Percentiles rank a stretch among this genome's conserved stretches.
Evolutionary conservation across 2,113 vertebrate species (phyloP).

Genomic region (Psephotus haematonotus): DNA sequence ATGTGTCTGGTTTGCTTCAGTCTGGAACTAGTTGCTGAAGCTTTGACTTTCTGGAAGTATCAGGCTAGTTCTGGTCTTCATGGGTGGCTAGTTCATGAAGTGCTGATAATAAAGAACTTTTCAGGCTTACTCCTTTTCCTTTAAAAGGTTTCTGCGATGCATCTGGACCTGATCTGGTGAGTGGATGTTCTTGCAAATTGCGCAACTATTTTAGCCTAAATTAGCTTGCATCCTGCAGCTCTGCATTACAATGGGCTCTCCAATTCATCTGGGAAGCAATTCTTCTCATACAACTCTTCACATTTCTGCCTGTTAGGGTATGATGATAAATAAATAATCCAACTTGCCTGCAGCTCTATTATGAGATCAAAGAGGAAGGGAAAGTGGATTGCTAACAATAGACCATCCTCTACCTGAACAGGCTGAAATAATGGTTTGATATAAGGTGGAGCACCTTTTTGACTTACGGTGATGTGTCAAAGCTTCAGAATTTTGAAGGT

Average conservation of each 20-base stretch:
- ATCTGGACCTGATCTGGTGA: neutral
- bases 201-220: neutral
- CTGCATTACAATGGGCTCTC: neutral
- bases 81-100: neutral
- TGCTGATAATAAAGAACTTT: neutral
- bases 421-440: neutral
- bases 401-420: neutral
- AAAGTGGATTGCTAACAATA: neutral
- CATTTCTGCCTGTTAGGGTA: neutral
- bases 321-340: neutral
- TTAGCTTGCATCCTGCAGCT: neutral
- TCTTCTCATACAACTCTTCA: neutral
- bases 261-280: neutral
- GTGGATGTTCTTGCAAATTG: neutral
- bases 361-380: neutral
- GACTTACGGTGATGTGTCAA: neutral
- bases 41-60: neutral
- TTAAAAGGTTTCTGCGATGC: neutral
- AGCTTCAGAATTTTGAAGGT: neutral
- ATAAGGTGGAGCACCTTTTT: neutral
- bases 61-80: neutral
- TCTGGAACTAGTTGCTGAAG: neutral
- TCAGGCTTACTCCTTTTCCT: neutral
- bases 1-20: neutral
- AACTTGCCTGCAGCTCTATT: neutral